phyloP scores from a whole-genome alignment of 1,140 invertebrate species.

The Belonocnema kinseyi region DNA sequence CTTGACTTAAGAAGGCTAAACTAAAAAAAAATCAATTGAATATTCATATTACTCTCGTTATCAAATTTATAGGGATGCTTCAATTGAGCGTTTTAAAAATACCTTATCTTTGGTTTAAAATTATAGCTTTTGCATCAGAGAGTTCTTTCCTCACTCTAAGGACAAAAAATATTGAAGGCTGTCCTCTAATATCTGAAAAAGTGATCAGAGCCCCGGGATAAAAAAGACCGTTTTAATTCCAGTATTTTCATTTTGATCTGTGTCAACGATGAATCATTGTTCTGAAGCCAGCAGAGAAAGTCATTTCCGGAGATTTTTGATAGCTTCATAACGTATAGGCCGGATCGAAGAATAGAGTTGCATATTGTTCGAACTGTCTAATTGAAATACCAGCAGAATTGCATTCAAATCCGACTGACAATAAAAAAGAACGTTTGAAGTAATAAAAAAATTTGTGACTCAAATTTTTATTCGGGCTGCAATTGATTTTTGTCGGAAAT shows the following conservation, averaged over 20 bases:
- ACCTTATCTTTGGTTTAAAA: not conserved
- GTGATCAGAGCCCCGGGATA: not conserved
- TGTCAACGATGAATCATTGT: constrained; percentile 30
- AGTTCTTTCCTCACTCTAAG: not conserved
- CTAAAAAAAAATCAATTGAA: not conserved
- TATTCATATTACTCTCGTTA: not conserved
- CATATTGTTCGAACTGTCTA: not conserved
- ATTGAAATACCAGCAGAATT: not conserved
- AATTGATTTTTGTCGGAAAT: too few relatives aligned
- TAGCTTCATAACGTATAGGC: not conserved
- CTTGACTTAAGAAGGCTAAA: not conserved
- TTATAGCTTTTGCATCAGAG: not conserved
- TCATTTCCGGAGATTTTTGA: constrained; percentile 27
- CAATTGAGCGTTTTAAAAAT: not conserved
- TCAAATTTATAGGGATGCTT: constrained; percentile 3
- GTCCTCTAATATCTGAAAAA: not conserved
- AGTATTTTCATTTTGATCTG: constrained; percentile 31
- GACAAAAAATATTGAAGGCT: constrained; percentile 8
- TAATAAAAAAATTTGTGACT: too few relatives aligned
- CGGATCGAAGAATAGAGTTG: constrained; percentile 3
- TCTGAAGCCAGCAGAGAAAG: constrained; percentile 23
- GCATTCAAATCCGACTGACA: not conserved
- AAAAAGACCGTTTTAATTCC: constrained; percentile 15
- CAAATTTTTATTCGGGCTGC: too few relatives aligned
- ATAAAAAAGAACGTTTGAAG: too few relatives aligned